Evolutionary conservation across 2,113 vertebrate species (phyloP).

Genomic region (Chlorodrepanis virens): DNA sequence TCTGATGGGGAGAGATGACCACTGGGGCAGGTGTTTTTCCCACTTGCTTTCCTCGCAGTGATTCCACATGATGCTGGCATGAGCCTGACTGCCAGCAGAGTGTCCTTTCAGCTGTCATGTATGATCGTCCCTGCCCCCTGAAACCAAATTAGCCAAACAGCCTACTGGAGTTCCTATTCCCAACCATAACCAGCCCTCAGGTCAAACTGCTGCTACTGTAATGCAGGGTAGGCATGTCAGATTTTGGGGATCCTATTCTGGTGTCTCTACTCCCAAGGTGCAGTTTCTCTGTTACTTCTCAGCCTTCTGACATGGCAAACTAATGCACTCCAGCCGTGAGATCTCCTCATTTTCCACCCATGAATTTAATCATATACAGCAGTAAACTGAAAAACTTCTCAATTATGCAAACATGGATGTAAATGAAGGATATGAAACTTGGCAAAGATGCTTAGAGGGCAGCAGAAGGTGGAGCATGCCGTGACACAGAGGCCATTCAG

Average conservation of each 20-base stretch:
- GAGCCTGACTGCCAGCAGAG: background rate
- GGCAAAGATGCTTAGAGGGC: background rate
- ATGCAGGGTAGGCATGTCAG: background rate
- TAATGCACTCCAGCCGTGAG: background rate
- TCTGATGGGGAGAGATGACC: background rate
- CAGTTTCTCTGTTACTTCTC: background rate
- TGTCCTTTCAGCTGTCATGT: background rate
- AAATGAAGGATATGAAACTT: background rate
- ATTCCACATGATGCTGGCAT: background rate
- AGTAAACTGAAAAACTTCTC: background rate
- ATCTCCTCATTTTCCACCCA: background rate
- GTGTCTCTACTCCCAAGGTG: accelerated
- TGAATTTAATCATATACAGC: background rate
- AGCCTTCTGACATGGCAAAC: background rate
- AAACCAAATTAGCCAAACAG: background rate
- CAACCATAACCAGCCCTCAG: background rate
- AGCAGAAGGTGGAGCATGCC: background rate
- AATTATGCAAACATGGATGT: background rate
- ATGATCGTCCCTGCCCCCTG: background rate
- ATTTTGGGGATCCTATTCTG: background rate
- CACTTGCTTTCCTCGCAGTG: background rate
- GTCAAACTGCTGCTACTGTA: background rate
- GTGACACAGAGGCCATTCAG: background rate
- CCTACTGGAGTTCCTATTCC: background rate
- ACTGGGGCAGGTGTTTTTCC: background rate